These are phyloP conservation scores for Acleris holmiana DNA, from an alignment of 2,888 invertebrate species.

Conservation along the genomic window DNA sequence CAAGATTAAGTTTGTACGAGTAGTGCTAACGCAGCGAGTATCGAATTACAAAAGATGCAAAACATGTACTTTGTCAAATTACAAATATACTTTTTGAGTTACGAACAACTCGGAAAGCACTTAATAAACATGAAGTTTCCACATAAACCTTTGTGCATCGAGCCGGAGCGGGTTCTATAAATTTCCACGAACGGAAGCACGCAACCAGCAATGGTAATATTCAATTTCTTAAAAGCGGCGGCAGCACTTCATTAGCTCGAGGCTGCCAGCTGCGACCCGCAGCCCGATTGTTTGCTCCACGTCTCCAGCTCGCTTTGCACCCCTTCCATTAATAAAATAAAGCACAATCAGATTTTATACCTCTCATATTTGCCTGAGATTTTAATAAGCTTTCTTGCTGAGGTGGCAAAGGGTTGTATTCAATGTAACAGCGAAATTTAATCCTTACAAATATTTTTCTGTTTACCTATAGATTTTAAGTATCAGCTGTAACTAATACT, in stretches of 20 bases:
- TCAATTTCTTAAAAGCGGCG: constrained; percentile 74
- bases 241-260: constrained; percentile 71
- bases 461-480: no score
- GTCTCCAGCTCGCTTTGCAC: constrained; percentile 50
- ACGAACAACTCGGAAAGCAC: constrained; percentile 21
- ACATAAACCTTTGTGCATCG: constrained; percentile 30
- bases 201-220: constrained; percentile 49
- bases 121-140: constrained; percentile 31
- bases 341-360: constrained; percentile 48
- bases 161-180: constrained; percentile 25
- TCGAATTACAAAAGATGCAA: constrained; percentile 17
- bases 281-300: constrained; percentile 66
- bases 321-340: constrained; percentile 62
- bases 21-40: no score
- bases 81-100: constrained; percentile 10
- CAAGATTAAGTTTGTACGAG: no score
- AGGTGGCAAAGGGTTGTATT: not conserved
- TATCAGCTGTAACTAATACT: no score
- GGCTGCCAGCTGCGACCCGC: constrained; percentile 65
- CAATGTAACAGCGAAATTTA: not conserved
- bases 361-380: constrained; percentile 27
- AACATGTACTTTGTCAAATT: constrained; percentile 15
- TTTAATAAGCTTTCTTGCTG: constrained; percentile 25
- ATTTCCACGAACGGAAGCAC: constrained; percentile 19
- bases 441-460: not conserved